Base-by-base conservation (phyloP, 2,113 vertebrate species). In the Leucosticte australis region DNA sequence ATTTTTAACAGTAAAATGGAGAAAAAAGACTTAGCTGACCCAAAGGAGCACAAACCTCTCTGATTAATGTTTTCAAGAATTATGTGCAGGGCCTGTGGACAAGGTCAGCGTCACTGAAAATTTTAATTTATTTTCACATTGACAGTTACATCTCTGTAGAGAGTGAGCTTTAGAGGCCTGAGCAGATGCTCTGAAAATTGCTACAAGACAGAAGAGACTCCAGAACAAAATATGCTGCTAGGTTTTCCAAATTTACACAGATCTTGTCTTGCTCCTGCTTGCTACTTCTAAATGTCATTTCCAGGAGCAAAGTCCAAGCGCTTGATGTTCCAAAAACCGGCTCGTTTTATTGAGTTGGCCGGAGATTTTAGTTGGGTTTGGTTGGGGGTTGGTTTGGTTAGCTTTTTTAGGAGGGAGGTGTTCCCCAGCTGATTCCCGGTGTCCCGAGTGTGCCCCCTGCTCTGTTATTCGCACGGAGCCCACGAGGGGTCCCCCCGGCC, bases 401-500 rank as follows among this genome's bases (percentile, higher is more conserved):
- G 10, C 2, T 26, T 20, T 68, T 28, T 8, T 0, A 20, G 55
- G 28, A 17, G 13, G 8, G 8, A 5, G 3, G 1, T 6, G 26
- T 33, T 47, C 2, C 39, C 18, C 44, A 7, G 23, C 2, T 16
- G 52, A 7, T 31, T 88, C 9, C 42, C 18, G 2, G 0, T 21
- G 14, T 78, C 50, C 42, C 21, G 2, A 5, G 8, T 26, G 4
- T 10, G 9, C 17, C 49, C 15, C 30, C 31, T 8, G 15, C 76
- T 63, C 63, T 89, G 78, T 84, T 60, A 37, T 94, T 96, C 82
- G 17, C 49, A 5, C 20, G 7, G 47, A 47, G 46, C 59, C 93
- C 96, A 83, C 33, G n/a, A 92, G 95, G 56, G 71, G 89, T 92
- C 92, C 89, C 13, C 41, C 68, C 44, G 19, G 35, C 83, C 86